phyloP scores from a whole-genome alignment of 2,113 vertebrate genomes.

The Onychostruthus taczanowskii region DNA sequence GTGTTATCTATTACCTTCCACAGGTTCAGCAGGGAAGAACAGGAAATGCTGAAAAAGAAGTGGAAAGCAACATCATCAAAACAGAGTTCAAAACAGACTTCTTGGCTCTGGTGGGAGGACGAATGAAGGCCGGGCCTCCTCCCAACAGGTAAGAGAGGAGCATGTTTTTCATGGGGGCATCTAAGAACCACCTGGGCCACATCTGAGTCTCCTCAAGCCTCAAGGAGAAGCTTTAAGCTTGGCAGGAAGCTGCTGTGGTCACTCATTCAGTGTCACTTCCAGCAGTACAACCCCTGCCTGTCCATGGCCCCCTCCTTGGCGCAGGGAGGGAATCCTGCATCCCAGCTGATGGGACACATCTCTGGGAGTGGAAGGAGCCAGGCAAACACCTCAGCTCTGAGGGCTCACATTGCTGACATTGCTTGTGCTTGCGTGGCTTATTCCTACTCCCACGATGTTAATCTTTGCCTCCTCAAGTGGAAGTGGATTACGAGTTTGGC shows the following conservation, averaged over 20 bases:
- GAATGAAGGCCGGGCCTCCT: slow-evolving; percentile 62
- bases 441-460: slow-evolving; percentile 17
- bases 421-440: slow-evolving; percentile 5
- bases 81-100: slow-evolving; percentile 71
- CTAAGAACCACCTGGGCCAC: not conserved
- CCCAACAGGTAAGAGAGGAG: slow-evolving; percentile 62
- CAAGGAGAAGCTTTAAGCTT: not conserved
- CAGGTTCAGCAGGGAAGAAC: slow-evolving; percentile 76
- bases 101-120: slow-evolving; percentile 53
- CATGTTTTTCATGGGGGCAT: not conserved
- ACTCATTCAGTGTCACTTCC: not conserved
- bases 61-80: slow-evolving; percentile 66
- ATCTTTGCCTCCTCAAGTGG: slow-evolving; percentile 10
- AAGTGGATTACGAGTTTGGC: slow-evolving; percentile 14
- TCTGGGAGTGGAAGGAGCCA: not conserved
- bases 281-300: not conserved
- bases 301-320: not conserved
- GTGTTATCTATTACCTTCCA: accelerated
- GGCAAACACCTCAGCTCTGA: not conserved
- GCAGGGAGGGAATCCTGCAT: not conserved
- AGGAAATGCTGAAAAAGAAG: slow-evolving; percentile 66
- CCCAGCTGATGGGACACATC: not conserved
- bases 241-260: not conserved
- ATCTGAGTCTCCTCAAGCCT: not conserved
- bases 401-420: not conserved